Evolutionary conservation across 2,797 vertebrate species (phyloP), one percentile per base, ranked within the genome.

Genomic region (Sus cebifrons): DNA sequence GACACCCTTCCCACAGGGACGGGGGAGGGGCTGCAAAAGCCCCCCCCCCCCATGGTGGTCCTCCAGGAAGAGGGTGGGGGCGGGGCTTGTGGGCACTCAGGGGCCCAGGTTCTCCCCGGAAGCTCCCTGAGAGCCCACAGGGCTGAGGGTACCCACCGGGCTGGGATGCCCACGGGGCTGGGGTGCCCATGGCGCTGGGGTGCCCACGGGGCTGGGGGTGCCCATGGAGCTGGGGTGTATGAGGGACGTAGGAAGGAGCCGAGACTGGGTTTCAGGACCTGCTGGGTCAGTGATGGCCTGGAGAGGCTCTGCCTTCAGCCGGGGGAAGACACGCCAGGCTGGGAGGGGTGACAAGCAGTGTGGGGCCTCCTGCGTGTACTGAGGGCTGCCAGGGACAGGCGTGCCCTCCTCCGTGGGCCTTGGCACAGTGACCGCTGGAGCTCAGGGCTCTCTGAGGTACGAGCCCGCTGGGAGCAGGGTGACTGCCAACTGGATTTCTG

Each of bases 381-480:
- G 20, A 32, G 20, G 18, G 36, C 36, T 36, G 36, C 36, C 36
- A 36, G 36, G 36, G 36, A 36, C 36, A 36, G 36, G 36, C 36
- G 36, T 36, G 44, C n/a, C 3, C 29, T 8, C 70, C 17, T 44
- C 60, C 60, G 23, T 11, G 4, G 62, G 67, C 60, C 5, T 2
- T 12, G 70, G 12, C 18, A 17, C 20, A 25, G 3, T 11, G 56
- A 20, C 56, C 36, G 1, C 64, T 0, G 2, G 77, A 52, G 44
- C 20, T 1, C 5, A 44, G 67, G n/a, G 29, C 17, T 56, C 40
- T 64, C 81, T 12, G 36, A 36, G 36, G 36, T 36, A 36, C 36
- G 8, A 32, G 68, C 16, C 32, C 12, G 2, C 58, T 0, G 58
- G 2, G 29, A 58, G 15, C 8, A 1, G 5, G 56, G 21, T 0